A percentile compares a stretch with the other conserved stretches of the same genome.
phyloP scores from a whole-genome alignment of 2,797 vertebrate species.

The Gymnopithys bicolor region DNA sequence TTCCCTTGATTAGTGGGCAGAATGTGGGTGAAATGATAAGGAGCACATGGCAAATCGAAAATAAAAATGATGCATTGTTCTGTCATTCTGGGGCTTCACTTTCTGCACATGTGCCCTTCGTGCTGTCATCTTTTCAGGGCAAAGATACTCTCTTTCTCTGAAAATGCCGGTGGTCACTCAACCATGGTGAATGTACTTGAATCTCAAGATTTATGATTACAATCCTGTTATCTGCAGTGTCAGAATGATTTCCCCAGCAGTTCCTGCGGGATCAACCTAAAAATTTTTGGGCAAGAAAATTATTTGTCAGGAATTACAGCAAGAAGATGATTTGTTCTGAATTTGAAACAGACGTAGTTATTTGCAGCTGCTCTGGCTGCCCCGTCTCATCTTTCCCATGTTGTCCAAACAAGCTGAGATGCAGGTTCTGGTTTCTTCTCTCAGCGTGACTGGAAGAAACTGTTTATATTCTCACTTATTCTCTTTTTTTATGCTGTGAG shows the following conservation, averaged over 20 bases:
- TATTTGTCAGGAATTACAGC: conserved; percentile 40
- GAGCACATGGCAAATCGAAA: conserved; percentile 15
- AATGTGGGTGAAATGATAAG: conserved; percentile 58
- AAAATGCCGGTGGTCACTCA: conserved; percentile 26
- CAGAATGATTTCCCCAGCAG: conserved; percentile 54
- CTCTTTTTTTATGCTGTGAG: conserved; percentile 6
- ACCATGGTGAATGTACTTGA: conserved; percentile 44
- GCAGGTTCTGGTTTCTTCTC: conserved; percentile 6
- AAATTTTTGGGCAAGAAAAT: conserved; percentile 51
- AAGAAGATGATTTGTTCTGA: conserved; percentile 35
- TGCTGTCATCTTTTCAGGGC: neutral
- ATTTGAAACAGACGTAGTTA: conserved; percentile 43
- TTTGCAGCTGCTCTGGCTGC: conserved; percentile 44
- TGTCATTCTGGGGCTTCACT: neutral
- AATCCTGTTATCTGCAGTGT: conserved; percentile 60
- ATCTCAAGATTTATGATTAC: conserved; percentile 50
- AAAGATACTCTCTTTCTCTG: conserved; percentile 11
- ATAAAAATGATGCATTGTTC: conserved; percentile 23
- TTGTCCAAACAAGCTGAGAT: conserved; percentile 20
- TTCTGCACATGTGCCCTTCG: neutral
- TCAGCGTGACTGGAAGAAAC: neutral
- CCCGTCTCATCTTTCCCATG: neutral
- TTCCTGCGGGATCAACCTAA: conserved; percentile 3
- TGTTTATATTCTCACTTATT: neutral
- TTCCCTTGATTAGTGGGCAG: conserved; percentile 50